Conservation (phyloP, 2,797 vertebrate genomes). For the Melanotaenia boesemani region DNA sequence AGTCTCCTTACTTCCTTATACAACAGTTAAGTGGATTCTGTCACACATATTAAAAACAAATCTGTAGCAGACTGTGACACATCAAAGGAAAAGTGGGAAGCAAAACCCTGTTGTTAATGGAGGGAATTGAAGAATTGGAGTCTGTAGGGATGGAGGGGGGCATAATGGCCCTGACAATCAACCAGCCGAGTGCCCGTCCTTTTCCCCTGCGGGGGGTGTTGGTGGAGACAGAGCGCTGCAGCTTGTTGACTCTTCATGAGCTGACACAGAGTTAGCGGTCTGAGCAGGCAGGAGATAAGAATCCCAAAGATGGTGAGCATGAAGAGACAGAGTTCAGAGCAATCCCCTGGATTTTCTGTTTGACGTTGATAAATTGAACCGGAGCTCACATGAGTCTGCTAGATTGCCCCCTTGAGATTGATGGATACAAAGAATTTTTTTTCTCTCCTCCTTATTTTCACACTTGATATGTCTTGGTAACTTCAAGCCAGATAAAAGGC, state of each 20-base stretch:
- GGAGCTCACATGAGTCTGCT: conserved; percentile 65
- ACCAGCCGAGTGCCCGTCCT: conserved; percentile 70
- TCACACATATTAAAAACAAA: conserved; percentile 81
- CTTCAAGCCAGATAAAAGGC: conserved; percentile 46
- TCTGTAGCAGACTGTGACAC: conserved; percentile 72
- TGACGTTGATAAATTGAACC: conserved; percentile 75
- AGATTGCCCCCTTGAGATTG: conserved; percentile 58
- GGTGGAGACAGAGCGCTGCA: conserved; percentile 37
- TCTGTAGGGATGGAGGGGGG: conserved; percentile 63
- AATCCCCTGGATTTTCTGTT: conserved; percentile 70
- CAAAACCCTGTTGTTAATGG: conserved; percentile 71
- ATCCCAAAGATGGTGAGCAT: conserved; percentile 44
- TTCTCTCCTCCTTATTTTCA: conserved; percentile 46
- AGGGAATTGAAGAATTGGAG: conserved; percentile 55
- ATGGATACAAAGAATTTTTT: conserved; percentile 52
- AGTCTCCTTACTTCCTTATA: conserved; percentile 24
- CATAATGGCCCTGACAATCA: conserved; percentile 83
- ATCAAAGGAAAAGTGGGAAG: conserved; percentile 70
- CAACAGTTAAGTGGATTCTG: conserved; percentile 73
- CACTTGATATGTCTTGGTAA: conserved; percentile 56
- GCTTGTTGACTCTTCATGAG: conserved; percentile 65
- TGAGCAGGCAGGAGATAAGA: conserved; percentile 75
- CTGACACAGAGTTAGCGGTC: conserved; percentile 65
- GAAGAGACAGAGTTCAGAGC: conserved; percentile 68
- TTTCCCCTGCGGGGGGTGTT: conserved; percentile 67